Evolutionary conservation across 2,797 vertebrate genomes (phyloP).

Genomic region (Geotrypetes seraphini): DNA sequence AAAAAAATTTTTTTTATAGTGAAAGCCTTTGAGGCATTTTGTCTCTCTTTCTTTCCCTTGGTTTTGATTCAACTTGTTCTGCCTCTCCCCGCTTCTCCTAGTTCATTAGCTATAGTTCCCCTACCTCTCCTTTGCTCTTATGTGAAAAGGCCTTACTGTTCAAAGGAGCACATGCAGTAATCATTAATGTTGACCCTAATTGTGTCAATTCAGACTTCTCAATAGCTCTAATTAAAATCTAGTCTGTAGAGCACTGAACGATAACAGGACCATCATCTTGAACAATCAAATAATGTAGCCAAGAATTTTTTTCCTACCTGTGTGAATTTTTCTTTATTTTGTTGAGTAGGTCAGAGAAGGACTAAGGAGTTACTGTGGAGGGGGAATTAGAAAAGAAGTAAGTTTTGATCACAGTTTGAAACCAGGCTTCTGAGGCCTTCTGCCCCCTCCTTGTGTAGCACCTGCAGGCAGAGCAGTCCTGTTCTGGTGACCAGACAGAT

Average conservation of each 20-base stretch:
- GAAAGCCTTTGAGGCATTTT: no score
- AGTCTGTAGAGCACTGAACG: constrained; percentile 57
- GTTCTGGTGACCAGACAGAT: constrained; percentile 51
- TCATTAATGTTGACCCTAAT: constrained; percentile 77
- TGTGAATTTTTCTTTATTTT: constrained; percentile 34
- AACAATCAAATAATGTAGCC: constrained; percentile 58
- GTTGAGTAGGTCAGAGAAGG: constrained; percentile 35
- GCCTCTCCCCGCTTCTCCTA: constrained; percentile 43
- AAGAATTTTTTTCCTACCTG: constrained; percentile 3
- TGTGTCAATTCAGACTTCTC: constrained; percentile 75
- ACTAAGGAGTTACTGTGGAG: constrained; percentile 39
- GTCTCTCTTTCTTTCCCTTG: no score
- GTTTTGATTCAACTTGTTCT: constrained; percentile 51
- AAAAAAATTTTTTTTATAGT: no score
- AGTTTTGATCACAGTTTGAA: constrained; percentile 52
- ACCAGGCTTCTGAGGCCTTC: constrained; percentile 34
- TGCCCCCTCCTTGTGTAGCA: constrained; percentile 42
- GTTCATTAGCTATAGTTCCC: constrained; percentile 50
- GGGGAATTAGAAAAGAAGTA: constrained; percentile 25
- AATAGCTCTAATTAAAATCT: constrained; percentile 84
- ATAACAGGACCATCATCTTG: constrained; percentile 63
- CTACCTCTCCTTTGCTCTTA: constrained; percentile 40
- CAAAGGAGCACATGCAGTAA: constrained; percentile 62
- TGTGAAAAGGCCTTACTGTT: constrained; percentile 52
- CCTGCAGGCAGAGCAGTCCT: constrained; percentile 47